Evolutionary conservation across 2,888 invertebrate species (phyloP), one percentile per base, ranked within the genome.

Genomic region (Cecidostiba fungosa): DNA sequence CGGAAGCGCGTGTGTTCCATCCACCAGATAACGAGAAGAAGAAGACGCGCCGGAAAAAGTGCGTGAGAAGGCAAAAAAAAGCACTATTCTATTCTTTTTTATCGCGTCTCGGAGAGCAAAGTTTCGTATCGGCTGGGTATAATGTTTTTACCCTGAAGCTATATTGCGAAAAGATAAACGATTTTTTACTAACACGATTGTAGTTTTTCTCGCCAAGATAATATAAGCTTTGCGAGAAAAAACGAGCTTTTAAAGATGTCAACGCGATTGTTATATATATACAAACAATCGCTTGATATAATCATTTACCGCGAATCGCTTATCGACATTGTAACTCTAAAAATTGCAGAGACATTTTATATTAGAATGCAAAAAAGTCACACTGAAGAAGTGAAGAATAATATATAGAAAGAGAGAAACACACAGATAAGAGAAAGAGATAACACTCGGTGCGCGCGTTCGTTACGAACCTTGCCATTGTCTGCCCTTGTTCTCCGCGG

Each of bases 401-500:
- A 26, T 26, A 14, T 8, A 19, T 0, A 69, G 32, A 70, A 5
- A 19, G 10, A 72, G 10, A 72, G 43, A 23, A 0, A 72, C 3
- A 14, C 5, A 72, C 0, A 72, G 39, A 72, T 0, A 23, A n/a
- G 36, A 43, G 14, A 5, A 19, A 43, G 23, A 10, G 0, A 10
- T 19, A 32, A n/a, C 0, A 29, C 16, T 12, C 23, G 3, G 8
- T 10, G 26, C 36, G 26, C 39, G 47, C 29, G 47, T 2, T 36
- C 14, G 59, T 88, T 91, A 92, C 92, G 88, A 92, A 92, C 92
- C 92, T 92, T 92, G 92, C 89, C 89, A 91, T 81, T 90, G 89
- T 72, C 54, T 50, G 74, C 50, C 89, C 90, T 92, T 92, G 90
- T 91, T 92, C 87, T 92, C 92, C 8, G 54, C 54, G 85, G 89